Conservation (phyloP, 2,113 vertebrate species). For the Pollachius pollachius region DNA sequence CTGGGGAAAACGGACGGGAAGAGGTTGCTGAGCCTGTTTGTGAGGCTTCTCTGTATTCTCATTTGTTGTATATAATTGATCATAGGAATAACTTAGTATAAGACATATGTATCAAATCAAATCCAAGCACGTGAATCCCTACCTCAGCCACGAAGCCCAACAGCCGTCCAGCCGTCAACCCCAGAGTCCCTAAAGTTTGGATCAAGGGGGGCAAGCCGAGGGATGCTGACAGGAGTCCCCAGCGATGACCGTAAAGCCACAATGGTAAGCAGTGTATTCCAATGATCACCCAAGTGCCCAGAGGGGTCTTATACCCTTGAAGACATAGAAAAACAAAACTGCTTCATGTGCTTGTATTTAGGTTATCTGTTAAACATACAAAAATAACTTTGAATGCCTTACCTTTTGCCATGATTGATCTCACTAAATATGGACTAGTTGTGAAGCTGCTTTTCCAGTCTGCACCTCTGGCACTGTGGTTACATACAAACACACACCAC, state of each 20-base stretch:
- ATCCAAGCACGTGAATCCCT: neutral
- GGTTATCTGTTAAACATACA: neutral
- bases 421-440: constrained; percentile 50
- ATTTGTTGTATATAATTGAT: too few relatives aligned
- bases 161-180: constrained; percentile 52
- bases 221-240: constrained; percentile 26
- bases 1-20: too few relatives aligned
- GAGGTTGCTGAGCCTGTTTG: too few relatives aligned
- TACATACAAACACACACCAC: constrained; percentile 75
- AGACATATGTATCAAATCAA: too few relatives aligned
- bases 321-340: neutral
- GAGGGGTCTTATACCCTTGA: constrained; percentile 55
- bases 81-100: too few relatives aligned
- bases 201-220: constrained; percentile 35
- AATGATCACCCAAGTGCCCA: constrained; percentile 57
- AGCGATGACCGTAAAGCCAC: constrained; percentile 57
- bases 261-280: constrained; percentile 64
- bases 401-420: constrained; percentile 71
- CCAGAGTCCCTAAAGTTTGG: constrained; percentile 34
- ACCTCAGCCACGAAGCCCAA: constrained; percentile 65
- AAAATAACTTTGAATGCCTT: neutral
- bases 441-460: constrained; percentile 66
- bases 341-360: neutral
- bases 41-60: too few relatives aligned
- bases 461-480: constrained; percentile 58